These are phyloP conservation scores for Axea sp. DNA, from an alignment of 2,888 invertebrate species.

Conservation along the genomic window DNA sequence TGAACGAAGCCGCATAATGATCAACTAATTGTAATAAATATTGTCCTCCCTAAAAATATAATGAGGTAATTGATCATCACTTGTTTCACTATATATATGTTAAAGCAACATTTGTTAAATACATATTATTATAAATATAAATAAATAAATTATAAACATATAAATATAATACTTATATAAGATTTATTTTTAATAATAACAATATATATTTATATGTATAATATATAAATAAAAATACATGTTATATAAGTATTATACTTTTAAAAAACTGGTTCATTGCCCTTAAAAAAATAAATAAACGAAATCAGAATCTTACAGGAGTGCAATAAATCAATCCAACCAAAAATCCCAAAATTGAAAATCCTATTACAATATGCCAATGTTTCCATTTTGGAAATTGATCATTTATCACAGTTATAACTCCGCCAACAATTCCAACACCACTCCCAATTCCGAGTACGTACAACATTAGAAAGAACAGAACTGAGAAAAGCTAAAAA, in stretches of 20 bases:
- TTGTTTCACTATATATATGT: too few species aligned
- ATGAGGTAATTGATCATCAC: too few species aligned
- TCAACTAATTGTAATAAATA: conserved; percentile 78
- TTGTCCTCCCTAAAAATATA: conserved; percentile 79
- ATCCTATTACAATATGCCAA: conserved; percentile 75
- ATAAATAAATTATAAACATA: too few species aligned
- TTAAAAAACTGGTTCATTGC: too few species aligned
- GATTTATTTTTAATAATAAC: too few species aligned
- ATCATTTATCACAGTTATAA: conserved; percentile 79
- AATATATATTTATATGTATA: too few species aligned
- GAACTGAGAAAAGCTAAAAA: conserved; percentile 79
- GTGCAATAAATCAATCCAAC: conserved; percentile 79
- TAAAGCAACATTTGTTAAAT: too few species aligned
- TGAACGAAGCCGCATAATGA: conserved; percentile 78
- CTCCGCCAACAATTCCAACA: conserved; percentile 77
- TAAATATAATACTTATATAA: too few species aligned
- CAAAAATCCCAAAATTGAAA: conserved; percentile 76
- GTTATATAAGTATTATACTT: too few species aligned
- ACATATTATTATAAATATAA: too few species aligned
- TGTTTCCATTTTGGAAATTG: conserved; percentile 78
- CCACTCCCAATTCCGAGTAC: conserved; percentile 80
- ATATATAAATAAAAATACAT: too few species aligned
- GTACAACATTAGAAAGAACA: conserved; percentile 81
- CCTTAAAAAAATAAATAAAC: too few species aligned
- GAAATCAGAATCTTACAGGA: conserved; percentile 72